Evolutionary conservation across 1,140 invertebrate species (phyloP).

Genomic region (Nylanderia fulva): DNA sequence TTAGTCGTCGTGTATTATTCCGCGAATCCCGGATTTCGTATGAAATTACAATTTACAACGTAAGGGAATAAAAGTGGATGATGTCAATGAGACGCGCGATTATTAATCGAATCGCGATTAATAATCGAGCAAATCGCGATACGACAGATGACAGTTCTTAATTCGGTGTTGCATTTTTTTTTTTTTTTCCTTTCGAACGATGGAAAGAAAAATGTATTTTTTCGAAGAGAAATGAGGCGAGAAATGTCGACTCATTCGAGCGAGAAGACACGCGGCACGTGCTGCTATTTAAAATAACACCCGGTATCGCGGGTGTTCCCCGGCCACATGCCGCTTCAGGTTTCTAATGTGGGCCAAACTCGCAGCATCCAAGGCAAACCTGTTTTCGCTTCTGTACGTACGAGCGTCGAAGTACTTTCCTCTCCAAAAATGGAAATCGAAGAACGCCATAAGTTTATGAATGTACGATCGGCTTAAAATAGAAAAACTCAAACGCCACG

Average conservation of each 20-base stretch:
- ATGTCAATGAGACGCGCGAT: background rate
- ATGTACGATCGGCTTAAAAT: too few species aligned
- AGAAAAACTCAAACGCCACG: too few species aligned
- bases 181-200: background rate
- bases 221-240: background rate
- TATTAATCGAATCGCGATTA: background rate
- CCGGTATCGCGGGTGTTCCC: slow-evolving; percentile 49
- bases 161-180: background rate
- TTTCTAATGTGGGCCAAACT: slow-evolving; percentile 66
- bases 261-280: slow-evolving; percentile 63
- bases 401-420: background rate
- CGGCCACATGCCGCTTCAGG: slow-evolving; percentile 28
- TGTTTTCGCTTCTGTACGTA: background rate
- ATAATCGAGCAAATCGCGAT: background rate
- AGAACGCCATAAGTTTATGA: background rate
- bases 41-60: slow-evolving; percentile 21
- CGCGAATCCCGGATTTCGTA: background rate
- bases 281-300: slow-evolving; percentile 65
- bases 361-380: slow-evolving; percentile 41
- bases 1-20: slow-evolving; percentile 22
- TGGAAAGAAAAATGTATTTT: background rate
- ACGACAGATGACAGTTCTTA: background rate
- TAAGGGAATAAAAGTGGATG: slow-evolving; percentile 4
- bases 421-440: slow-evolving; percentile 9
- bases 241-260: slow-evolving; percentile 15